Evolutionary conservation across 2,797 vertebrate species (phyloP), one percentile per base, ranked within the genome.

Genomic region (Chromobotia macracanthus): DNA sequence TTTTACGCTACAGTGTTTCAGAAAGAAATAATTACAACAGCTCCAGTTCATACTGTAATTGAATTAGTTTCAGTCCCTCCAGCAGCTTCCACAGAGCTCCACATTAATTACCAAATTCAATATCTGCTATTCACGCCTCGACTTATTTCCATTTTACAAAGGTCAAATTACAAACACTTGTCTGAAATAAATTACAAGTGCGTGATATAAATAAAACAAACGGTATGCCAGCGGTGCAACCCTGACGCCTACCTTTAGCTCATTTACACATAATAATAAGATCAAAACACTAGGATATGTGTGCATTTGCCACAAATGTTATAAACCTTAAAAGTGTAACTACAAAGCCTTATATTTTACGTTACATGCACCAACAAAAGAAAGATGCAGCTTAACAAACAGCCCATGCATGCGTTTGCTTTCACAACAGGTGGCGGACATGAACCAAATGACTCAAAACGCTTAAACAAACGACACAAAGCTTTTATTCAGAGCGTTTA

Each of bases 51-150:
- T 88, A 87, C 89, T 90, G 85, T 92, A 91, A 93, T 93, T 92
- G 87, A 93, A 92, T 93, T 92, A 92, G 87, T 89, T 88, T 75
- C 84, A 88, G 84, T 55, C 89, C 83, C 74, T 81, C 58, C 73
- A 89, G 90, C 89, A 88, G 87, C 87, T 90, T 89, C 88, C 87
- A 86, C 84, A 86, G 89, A 92, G 92, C 66, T 77, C 89, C 87
- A 91, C 88, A 90, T 92, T 93, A 91, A 94, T 93, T 93, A 92
- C 88, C 80, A 88, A 90, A 93, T 93, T 91, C 91, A 92, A 91
- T 92, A 92, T 93, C 82, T 85, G 84, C 85, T 88, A 87, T 87
- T 88, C 86, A 90, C 74, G 86, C 88, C 85, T 90, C 87, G 87
- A 89, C 89, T 92, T 91, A 91, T 91, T 92, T 92, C 89, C 88